These are phyloP conservation scores for Numenius phaeopus DNA, from an alignment of 2,797 vertebrate species.

Conservation along the genomic window DNA sequence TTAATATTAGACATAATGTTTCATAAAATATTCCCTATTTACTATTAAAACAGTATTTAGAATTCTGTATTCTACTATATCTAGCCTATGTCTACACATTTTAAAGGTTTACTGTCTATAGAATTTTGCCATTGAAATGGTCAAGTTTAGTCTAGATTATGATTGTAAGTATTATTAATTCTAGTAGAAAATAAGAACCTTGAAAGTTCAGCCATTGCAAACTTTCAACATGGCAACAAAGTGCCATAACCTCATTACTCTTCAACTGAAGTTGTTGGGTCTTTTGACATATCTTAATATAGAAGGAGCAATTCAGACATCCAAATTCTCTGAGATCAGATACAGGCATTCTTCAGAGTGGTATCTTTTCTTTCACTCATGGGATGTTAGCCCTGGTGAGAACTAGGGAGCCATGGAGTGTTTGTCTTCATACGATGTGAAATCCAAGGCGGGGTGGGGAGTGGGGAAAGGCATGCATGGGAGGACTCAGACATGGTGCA, in stretches of 20 bases:
- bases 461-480: neutral
- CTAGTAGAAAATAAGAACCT: neutral
- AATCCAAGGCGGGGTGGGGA: neutral
- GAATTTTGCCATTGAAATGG: neutral
- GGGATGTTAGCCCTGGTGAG: neutral
- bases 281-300: neutral
- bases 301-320: neutral
- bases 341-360: neutral
- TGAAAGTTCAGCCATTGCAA: neutral
- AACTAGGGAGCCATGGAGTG: neutral
- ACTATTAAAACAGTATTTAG: neutral
- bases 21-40: neutral
- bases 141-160: neutral
- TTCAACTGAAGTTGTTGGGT: neutral
- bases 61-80: neutral
- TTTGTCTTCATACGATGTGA: neutral
- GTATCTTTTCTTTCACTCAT: neutral
- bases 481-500: neutral
- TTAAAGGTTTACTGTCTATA: neutral
- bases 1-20: neutral
- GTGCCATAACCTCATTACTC: neutral
- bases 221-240: neutral
- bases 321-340: neutral
- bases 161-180: neutral
- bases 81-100: neutral